Evolutionary conservation across 2,888 invertebrate species (phyloP), one percentile per base, ranked within the genome.

Genomic region (Craniophora ligustri): DNA sequence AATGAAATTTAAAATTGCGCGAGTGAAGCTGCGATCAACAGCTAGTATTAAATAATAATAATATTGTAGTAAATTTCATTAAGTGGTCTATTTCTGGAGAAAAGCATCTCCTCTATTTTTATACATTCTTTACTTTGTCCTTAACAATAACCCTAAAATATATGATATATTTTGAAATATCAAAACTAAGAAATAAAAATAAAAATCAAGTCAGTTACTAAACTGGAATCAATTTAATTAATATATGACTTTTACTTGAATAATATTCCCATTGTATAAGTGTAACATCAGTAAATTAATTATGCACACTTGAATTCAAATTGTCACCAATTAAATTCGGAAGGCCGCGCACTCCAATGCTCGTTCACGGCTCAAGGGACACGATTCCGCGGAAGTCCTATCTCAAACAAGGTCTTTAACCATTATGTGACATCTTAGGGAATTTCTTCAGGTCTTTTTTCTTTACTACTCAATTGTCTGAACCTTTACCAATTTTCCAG

Each of bases 391-490:
- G 78, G 76, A 73, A 75, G 62, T 59, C 64, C 59, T 71, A 65
- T 67, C 65, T 61, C 38, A 19, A 35, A 28, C 77, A 78, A 82
- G 83, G 82, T 49, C 72, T 67, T 49, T 59, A 59, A 78, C 53
- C 40, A 62, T 81, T 78, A 74, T 72, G 51, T 63, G 45, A 19
- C 49, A 62, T 70, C 71, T 70, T 59, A 76, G 71, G 70, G 71
- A 73, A 71, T 67, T 49, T 45, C 38, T 40, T 60, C 45, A 4
- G 30, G 13, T 1, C n/a, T 34, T 60, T 69, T 71, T 67, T 66
- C 16, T 45, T 39, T 15, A 35, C 46, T 57, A 51, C 23, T 16
- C 36, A 45, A 51, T 31, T 32, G 42, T 45, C 21, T 8, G 45
- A 31, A 55, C 28, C 16, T 39, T 16, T 62, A 34, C 23, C 19